phyloP scores from a whole-genome alignment of 2,113 vertebrate species.

The Chaetorhynchus papuensis region DNA sequence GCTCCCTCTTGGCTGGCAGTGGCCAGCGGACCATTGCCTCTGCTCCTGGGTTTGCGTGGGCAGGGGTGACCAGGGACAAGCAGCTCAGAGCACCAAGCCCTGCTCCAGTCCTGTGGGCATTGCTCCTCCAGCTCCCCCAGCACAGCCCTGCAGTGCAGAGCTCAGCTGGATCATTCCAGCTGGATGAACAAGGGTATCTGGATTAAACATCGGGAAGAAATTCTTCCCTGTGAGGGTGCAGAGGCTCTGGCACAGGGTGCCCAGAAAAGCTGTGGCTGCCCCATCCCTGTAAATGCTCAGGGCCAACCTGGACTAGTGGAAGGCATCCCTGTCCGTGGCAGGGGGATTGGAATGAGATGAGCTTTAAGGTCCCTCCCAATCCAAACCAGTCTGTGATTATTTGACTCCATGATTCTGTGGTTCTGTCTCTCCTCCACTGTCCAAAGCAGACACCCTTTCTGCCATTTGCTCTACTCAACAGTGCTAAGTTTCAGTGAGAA shows the following conservation, averaged over 20 bases:
- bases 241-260: neutral
- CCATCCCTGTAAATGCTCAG: neutral
- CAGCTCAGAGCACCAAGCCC: neutral
- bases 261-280: neutral
- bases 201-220: neutral
- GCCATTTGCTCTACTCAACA: neutral
- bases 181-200: neutral
- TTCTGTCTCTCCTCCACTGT: neutral
- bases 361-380: neutral
- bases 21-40: accelerated
- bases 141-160: neutral
- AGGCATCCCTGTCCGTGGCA: neutral
- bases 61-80: neutral
- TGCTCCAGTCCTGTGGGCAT: neutral
- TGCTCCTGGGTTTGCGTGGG: accelerated
- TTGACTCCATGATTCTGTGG: neutral
- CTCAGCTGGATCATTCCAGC: neutral
- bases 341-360: neutral
- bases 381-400: neutral
- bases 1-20: neutral
- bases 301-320: accelerated
- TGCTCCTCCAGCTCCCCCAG: neutral
- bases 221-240: neutral
- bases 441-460: neutral
- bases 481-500: neutral